These are phyloP conservation scores for Macaca nemestrina DNA, from an alignment of 2,113 vertebrate species.

Conservation along the genomic window DNA sequence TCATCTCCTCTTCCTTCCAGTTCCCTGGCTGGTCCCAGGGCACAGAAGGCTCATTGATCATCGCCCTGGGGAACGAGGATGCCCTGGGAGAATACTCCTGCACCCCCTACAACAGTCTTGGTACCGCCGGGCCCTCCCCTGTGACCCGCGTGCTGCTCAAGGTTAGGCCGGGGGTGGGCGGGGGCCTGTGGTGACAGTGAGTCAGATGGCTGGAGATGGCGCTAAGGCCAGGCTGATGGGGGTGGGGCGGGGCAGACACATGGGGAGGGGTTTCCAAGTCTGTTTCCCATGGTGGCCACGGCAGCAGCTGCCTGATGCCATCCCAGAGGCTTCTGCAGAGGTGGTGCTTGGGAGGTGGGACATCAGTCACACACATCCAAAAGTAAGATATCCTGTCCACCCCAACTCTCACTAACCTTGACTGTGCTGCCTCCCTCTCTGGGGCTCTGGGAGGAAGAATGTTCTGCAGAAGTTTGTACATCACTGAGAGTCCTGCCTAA, in stretches of 20 bases:
- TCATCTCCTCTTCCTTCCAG: slow-evolving; percentile 76
- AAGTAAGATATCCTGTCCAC: not conserved
- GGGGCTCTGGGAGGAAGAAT: not conserved
- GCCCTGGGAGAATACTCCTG: slow-evolving; percentile 93
- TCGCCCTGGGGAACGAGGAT: slow-evolving; percentile 92
- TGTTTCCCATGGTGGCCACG: not conserved
- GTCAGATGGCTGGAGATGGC: not conserved
- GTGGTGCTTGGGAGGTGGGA: not conserved
- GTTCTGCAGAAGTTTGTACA: not conserved
- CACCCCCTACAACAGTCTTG: slow-evolving; percentile 96
- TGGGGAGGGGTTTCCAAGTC: not conserved
- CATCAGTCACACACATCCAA: not conserved
- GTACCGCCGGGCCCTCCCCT: slow-evolving; percentile 91
- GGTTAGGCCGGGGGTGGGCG: slow-evolving; percentile 78
- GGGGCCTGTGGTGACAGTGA: not conserved
- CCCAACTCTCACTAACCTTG: not conserved
- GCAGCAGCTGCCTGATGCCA: not conserved
- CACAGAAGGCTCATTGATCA: slow-evolving; percentile 91
- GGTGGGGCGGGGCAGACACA: not conserved
- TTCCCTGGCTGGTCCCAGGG: slow-evolving; percentile 93
- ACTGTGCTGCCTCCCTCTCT: not conserved
- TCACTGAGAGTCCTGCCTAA: not conserved
- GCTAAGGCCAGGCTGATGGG: not conserved
- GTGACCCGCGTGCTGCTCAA: slow-evolving; percentile 92
- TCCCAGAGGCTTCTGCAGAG: not conserved